Evolutionary conservation across 2,888 invertebrate genomes (phyloP), one percentile per base, ranked within the genome.

Genomic region (Drosophila nr. fundita): DNA sequence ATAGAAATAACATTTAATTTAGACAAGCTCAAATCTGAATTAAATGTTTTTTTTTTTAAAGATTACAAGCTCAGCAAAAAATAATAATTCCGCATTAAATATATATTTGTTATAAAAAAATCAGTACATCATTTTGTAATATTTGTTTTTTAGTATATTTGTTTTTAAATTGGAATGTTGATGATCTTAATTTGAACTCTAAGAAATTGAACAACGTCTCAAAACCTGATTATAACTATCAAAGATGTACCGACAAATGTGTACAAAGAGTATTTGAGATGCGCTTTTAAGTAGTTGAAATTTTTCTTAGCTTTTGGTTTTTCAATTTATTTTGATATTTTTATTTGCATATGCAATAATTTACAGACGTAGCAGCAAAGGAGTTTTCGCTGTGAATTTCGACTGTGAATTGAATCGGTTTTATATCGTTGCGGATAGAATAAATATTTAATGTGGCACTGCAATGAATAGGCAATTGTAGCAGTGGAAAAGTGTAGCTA

Each of bases 311-410:
- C 45, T 45, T 55, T 73, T 66, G 73, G 67, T 45, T 73, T 78
- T 75, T 76, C 68, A 69, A 80, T 83, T 82, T 82, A 80, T 73
- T 82, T 78, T 29, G 65, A 55, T 76, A 67, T 75, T 78, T 45
- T 76, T 78, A 81, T 84, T 84, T 80, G 81, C 84, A 87, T 83
- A 73, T 77, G 78, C 84, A 82, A 86, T 87, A 89, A 80, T 75
- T 87, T 85, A 75, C 87, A 83, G 77, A 53, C 59, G 13, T 11
- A 32, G 13, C 13, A 38, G 48, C 62, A 65, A 45, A 40, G 34
- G 50, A 63, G 57, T 32, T 52, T 48, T 21, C 42, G 30, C 54
- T 30, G 29, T 18, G 29, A 34, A 36, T 59, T 73, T 59, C 57
- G 59, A 48, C 66, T 65, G 36, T 53, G 78, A 62, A 62, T 54